Base-by-base conservation (phyloP, 2,797 vertebrate species). In the Pseudotriccus pelzelni region DNA sequence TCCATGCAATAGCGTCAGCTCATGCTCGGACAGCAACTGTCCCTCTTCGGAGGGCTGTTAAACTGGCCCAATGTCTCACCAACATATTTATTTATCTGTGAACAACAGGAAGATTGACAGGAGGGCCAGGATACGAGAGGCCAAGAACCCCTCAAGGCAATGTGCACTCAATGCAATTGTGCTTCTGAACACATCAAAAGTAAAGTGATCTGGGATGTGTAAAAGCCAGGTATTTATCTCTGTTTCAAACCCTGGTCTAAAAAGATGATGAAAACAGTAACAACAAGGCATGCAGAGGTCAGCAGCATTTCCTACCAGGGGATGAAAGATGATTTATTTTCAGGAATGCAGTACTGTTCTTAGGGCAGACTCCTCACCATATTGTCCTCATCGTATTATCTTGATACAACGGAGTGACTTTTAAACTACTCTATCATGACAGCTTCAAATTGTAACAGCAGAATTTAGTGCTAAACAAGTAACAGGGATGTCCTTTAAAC, bases 21-120 rank as follows among this genome's bases (percentile, higher is more conserved):
- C 37, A 34, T 27, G 50, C 49, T 82, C 14, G 46, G 4, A 20
- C 0, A 59, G 28, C 0, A 0, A 69, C 6, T 28, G 24, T 36
- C 19, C 13, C 30, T 73, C 63, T 84, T 37, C 11, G 49, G 58
- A 89, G 21, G 18, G 5, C 36, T 78, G 16, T 27, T 47, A 73
- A 17, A 24, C 46, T 62, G 46, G 41, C 15, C 18, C n/a, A 28
- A 50, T 52, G 82, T 84, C 70, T 66, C 44, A 87, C 8, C 37
- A 84, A 46, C 25, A 12, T 14, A 60, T 56, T 84, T 13, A 60
- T 56, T 84, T 41, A 60, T n/a, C 55, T 60, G 12, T 39, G 18
- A 94, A 60, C 15, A 66, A 19, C 7, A 73, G 9, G 59, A 85
- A 79, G 58, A 87, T 0, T 76, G 36, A 50, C 11, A 34, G 27